Evolutionary conservation across 1,140 invertebrate genomes (phyloP), one percentile per base, ranked within the genome.

Genomic region (Drosophila athabasca): DNA sequence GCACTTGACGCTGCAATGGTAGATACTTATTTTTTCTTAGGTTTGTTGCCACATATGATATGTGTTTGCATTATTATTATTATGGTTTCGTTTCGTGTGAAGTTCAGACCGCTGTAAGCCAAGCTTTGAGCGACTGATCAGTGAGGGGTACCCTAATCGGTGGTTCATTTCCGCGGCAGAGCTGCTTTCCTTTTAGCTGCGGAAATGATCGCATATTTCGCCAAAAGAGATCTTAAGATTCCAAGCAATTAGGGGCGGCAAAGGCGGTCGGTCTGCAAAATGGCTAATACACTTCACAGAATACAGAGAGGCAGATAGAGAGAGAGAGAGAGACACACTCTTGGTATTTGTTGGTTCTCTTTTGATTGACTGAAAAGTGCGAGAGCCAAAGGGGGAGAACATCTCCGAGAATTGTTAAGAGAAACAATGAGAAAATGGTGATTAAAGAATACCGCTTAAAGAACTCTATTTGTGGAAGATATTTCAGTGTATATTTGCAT

Each of bases 151-250:
- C 72, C 81, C 87, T 84, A 84, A 84, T 84, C 67, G 81, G 53
- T 55, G 81, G 77, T 81, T 87, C 83, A 88, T 87, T 87, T 87
- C 82, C 82, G 83, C 70, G 31, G 59, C 84, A 6, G 60, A 78
- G 82, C 78, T 84, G 82, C 78, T 84, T 84, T 84, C 72, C 67
- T 84, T 85, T 85, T 66, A 71, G 55, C 67, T 62, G 76, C 78
- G 82, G 82, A 87, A 87, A 87, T 87, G 82, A 82, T 49, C 83
- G 66, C 82, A 82, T 87, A 82, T 87, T 87, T 87, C 57, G 83
- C 82, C 79, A 82, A 76, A 87, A 82, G 79, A 85, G 81, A 76
- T 85, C 59, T 73, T 31, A 31, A 11, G 31, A 44, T 43, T 22
- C 19, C n/a, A 19, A 26, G 13, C 73, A 76, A 76, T 76, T 76